Evolutionary conservation across 2,113 vertebrate genomes (phyloP), one percentile per base, ranked within the genome.

Genomic region (Stomatorhinus ivindoensis): DNA sequence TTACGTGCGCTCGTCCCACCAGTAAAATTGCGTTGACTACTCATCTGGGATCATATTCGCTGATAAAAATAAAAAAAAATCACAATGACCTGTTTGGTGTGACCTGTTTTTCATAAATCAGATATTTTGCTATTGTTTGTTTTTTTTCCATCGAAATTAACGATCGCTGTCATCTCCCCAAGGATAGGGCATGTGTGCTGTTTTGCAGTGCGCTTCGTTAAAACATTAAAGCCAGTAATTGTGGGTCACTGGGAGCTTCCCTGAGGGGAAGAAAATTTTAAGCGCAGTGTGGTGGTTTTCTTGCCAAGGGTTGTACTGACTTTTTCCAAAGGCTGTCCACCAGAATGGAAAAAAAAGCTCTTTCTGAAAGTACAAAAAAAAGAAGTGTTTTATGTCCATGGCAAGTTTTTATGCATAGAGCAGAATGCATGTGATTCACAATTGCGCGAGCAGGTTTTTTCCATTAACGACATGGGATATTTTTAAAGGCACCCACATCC

Each of bases 401-500:
- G 48, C 44, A 51, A 51, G 21, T 86, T 42, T 47, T 73, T 88
- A 86, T 86, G 39, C 46, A 86, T 31, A 89, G 19, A 53, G 4
- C 89, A 89, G 17, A 7, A 27, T 53, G 84, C 31, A 73, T 86
- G 46, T 89, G 84, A 89, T 89, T 89, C 89, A 89, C 39, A 31
- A 84, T 50, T 89, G 69, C 87, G 91, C 51, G 90, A 91, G 89
- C 73, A 24, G 90, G 13, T 76, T 69, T 65, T 88, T 46, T 61
- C 89, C 90, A 83, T 90, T 83, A 90, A 89, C 88, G 87, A 50
- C 47, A 88, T 47, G 53, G 83, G 88, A 88, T 89, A 91, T 51
- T 73, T 87, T 73, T 83, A 69, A 91, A 90, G 73, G 86, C 86
- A 91, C 86, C 47, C 90, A 92, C 90, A 92, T 92, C 90, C 92